Conservation (phyloP, 2,797 vertebrate species). For the Anguilla marmorata region DNA sequence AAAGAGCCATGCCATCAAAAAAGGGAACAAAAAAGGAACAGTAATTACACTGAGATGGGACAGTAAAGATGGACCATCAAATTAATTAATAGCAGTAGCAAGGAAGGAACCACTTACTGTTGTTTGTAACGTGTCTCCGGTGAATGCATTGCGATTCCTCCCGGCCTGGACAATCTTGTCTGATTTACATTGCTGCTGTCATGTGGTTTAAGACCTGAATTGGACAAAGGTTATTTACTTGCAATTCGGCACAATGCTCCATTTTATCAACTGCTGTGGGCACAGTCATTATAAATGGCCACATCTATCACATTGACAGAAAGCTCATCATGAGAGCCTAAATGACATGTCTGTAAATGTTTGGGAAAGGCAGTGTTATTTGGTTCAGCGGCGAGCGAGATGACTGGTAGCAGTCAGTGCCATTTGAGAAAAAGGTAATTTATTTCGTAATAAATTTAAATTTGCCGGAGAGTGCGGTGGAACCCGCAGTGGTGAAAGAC, state of each 20-base stretch:
- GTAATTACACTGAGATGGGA: not conserved
- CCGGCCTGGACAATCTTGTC: not conserved
- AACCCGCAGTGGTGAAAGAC: slow-evolving; percentile 51
- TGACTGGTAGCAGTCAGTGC: slow-evolving; percentile 42
- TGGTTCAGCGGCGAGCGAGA: slow-evolving; percentile 36
- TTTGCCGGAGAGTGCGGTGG: slow-evolving; percentile 45
- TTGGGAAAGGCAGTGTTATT: slow-evolving; percentile 40
- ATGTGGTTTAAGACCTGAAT: slow-evolving; percentile 11
- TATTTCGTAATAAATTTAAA: slow-evolving; percentile 46
- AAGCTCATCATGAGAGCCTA: slow-evolving; percentile 41
- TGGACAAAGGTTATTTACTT: slow-evolving; percentile 3
- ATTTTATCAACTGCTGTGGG: not conserved
- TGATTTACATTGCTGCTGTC: not conserved
- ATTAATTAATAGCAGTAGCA: not conserved
- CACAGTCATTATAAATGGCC: slow-evolving; percentile 10
- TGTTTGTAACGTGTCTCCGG: not conserved
- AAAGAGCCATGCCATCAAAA: not conserved
- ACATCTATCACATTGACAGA: slow-evolving; percentile 46
- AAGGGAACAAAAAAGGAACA: not conserved
- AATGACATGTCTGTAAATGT: slow-evolving; percentile 31
- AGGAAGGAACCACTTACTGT: not conserved
- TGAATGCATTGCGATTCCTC: not conserved
- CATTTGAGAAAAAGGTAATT: slow-evolving; percentile 50
- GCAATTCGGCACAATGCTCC: not conserved
- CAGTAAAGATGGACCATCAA: not conserved